A percentile compares a stretch with the other conserved stretches of the same genome.
These are phyloP conservation scores for Choreutis nemorana DNA, from an alignment of 2,888 invertebrate genomes.

Conservation along the genomic window DNA sequence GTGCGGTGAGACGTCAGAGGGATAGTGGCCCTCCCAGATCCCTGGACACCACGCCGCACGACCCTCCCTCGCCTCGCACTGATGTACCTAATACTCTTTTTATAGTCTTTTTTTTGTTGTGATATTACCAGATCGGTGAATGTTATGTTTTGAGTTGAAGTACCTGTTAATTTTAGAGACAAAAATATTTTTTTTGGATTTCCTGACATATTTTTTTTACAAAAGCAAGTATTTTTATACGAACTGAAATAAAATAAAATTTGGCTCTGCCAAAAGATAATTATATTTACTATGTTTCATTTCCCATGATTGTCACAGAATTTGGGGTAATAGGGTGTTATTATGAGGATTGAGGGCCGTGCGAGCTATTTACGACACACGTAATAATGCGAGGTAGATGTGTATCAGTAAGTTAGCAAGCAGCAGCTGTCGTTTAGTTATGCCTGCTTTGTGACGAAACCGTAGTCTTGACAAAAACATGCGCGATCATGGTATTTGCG, in stretches of 20 bases:
- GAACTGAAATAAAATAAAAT: slow-evolving; percentile 33
- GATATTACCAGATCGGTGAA: slow-evolving; percentile 38
- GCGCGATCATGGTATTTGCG: slow-evolving; percentile 36
- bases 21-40: slow-evolving; percentile 37
- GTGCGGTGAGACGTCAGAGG: slow-evolving; percentile 30
- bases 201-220: slow-evolving; percentile 17
- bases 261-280: slow-evolving; percentile 34
- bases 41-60: slow-evolving; percentile 27
- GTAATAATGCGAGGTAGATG: slow-evolving; percentile 50
- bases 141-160: slow-evolving; percentile 60
- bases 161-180: slow-evolving; percentile 57
- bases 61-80: slow-evolving; percentile 39
- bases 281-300: slow-evolving; percentile 22
- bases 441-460: slow-evolving; percentile 34
- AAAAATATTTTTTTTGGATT: slow-evolving; percentile 16
- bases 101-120: slow-evolving; percentile 32
- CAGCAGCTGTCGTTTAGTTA: slow-evolving; percentile 3
- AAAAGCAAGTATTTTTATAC: slow-evolving; percentile 27
- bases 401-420: no score
- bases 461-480: slow-evolving; percentile 42
- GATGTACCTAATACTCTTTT: slow-evolving; percentile 48
- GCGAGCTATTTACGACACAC: slow-evolving; percentile 49
- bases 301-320: slow-evolving; percentile 22
- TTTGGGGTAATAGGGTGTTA: slow-evolving; percentile 18
- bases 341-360: slow-evolving; percentile 32